phyloP scores from a whole-genome alignment of 2,888 invertebrate genomes.

The Drosophila ustulata region DNA sequence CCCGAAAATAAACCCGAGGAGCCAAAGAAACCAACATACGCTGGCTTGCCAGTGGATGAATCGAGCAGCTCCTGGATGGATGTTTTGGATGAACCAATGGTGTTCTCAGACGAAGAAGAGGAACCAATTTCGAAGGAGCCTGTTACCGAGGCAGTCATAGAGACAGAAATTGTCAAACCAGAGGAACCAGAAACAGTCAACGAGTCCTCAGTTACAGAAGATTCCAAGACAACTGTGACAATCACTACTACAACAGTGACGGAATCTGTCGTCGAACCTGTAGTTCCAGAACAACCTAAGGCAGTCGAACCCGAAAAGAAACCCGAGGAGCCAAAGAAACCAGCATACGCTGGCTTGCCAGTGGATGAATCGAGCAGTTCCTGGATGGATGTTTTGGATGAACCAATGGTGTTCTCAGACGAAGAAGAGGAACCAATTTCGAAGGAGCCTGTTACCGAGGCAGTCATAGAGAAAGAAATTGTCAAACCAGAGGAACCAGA shows the following conservation, averaged over 20 bases:
- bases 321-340: slow-evolving; percentile 50
- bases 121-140: slow-evolving; percentile 1
- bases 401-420: slow-evolving; percentile 81
- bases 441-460: not conserved
- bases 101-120: slow-evolving; percentile 65
- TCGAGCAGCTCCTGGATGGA: slow-evolving; percentile 74
- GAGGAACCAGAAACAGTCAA: not conserved
- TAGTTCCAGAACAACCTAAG: not conserved
- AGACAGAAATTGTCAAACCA: slow-evolving; percentile 5
- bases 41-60: slow-evolving; percentile 75
- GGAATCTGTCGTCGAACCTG: slow-evolving; percentile 16
- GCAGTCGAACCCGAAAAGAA: slow-evolving; percentile 7
- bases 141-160: not conserved
- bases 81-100: slow-evolving; percentile 79
- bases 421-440: slow-evolving; percentile 39
- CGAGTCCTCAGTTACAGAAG: slow-evolving; percentile 10
- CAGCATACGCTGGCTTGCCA: slow-evolving; percentile 71
- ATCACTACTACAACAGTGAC: slow-evolving; percentile 13
- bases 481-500: not conserved
- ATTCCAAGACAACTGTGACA: slow-evolving; percentile 16
- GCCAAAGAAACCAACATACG: slow-evolving; percentile 53
- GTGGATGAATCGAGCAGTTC: slow-evolving; percentile 52
- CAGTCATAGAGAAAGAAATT: slow-evolving; percentile 9
- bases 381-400: slow-evolving; percentile 81
- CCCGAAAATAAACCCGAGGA: not conserved